Percentiles rank a stretch among this genome's conserved stretches.
These are phyloP conservation scores for Lepidocyrtoides sp. DNA, from an alignment of 2,888 invertebrate genomes.

Conservation along the genomic window DNA sequence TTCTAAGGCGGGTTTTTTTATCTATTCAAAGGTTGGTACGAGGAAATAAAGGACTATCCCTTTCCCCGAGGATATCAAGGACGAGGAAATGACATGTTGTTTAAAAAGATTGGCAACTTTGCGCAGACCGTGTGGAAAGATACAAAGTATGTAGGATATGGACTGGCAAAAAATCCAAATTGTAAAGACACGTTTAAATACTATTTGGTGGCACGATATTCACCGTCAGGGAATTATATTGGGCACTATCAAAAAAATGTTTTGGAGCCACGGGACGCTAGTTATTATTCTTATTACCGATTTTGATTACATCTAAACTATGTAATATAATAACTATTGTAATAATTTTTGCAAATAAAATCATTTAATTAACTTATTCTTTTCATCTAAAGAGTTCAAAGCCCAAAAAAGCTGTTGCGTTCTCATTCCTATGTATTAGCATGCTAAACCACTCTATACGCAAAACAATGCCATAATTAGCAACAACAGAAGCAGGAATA, in stretches of 20 bases:
- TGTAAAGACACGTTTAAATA: not conserved
- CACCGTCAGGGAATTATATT: constrained; percentile 39
- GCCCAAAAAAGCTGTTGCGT: too few relatives aligned
- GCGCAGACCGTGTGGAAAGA: constrained; percentile 33
- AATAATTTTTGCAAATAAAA: not conserved
- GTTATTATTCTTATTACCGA: too few relatives aligned
- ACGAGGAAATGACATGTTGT: not conserved
- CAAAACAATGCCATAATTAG: too few relatives aligned
- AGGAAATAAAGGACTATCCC: constrained; percentile 70
- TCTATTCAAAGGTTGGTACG: constrained; percentile 74
- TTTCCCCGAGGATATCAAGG: constrained; percentile 51
- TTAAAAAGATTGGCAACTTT: constrained; percentile 37
- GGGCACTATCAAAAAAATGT: constrained; percentile 29
- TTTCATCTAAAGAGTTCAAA: too few relatives aligned
- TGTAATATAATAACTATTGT: not conserved
- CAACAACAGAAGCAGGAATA: too few relatives aligned
- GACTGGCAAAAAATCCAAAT: not conserved
- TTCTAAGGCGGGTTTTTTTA: too few relatives aligned
- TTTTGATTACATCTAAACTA: too few relatives aligned
- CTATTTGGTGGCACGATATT: constrained; percentile 49
- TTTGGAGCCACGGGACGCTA: not conserved
- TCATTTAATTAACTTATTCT: too few relatives aligned
- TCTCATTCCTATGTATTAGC: too few relatives aligned
- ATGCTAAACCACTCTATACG: too few relatives aligned
- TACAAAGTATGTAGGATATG: not conserved